These are phyloP conservation scores for Palythoa grandis DNA, from an alignment of 92 coral and sea anemone species.

Conservation along the genomic window DNA sequence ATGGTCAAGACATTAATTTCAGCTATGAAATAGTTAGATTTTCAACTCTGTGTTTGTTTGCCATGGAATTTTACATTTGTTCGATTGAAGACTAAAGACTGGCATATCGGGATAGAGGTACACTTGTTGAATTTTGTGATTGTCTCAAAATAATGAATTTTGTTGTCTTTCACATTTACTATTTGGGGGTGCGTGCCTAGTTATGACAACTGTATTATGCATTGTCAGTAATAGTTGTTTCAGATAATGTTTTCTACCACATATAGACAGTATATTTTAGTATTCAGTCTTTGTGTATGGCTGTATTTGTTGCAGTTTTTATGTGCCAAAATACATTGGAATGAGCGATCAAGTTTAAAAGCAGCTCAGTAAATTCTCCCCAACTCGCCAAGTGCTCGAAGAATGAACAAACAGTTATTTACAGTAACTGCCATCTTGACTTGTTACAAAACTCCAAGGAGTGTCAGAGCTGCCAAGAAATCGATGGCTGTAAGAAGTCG, in stretches of 20 bases:
- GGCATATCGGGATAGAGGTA: background rate
- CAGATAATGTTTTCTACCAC: background rate
- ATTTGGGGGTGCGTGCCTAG: background rate
- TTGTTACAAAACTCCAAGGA: slow-evolving; percentile 41
- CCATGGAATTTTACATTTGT: background rate
- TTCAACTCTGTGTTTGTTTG: background rate
- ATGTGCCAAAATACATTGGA: no score
- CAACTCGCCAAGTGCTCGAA: no score
- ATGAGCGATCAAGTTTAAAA: no score
- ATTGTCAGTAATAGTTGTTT: background rate
- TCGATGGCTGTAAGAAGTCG: slow-evolving; percentile 33
- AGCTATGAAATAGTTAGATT: background rate
- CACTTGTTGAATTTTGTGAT: background rate
- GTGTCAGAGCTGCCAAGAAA: slow-evolving; percentile 59
- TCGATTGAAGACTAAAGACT: background rate
- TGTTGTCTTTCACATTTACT: background rate
- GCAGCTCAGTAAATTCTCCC: no score
- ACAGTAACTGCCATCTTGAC: background rate
- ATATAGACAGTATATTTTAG: no score
- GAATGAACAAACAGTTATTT: no score
- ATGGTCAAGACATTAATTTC: background rate
- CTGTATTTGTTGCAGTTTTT: no score
- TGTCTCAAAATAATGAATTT: background rate
- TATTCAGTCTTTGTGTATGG: no score
- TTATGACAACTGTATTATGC: background rate